Evolutionary conservation across 2,797 vertebrate genomes (phyloP).

Genomic region (Halcyon leucocephala): DNA sequence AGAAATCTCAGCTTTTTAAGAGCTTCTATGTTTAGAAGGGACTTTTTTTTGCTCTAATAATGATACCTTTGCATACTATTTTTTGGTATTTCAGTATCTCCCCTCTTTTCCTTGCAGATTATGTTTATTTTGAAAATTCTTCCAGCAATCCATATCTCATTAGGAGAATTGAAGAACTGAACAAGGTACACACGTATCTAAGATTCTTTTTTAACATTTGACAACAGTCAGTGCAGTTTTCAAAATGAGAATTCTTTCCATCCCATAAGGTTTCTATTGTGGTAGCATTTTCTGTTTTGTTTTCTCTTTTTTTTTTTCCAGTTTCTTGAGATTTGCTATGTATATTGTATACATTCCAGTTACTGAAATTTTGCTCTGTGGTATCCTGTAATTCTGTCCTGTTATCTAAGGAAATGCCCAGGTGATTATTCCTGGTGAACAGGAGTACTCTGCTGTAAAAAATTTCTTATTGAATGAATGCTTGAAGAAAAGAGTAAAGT

Average conservation of each 20-base stretch:
- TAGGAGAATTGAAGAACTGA: conserved; percentile 97
- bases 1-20: background rate
- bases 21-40: background rate
- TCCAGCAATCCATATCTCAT: conserved; percentile 98
- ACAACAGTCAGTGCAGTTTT: background rate
- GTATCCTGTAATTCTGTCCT: background rate
- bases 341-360: background rate
- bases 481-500: background rate
- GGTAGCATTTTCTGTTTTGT: background rate
- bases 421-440: background rate
- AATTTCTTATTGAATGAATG: background rate
- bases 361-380: background rate
- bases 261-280: background rate
- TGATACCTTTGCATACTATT: background rate
- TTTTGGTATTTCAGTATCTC: conserved; percentile 33
- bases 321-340: background rate
- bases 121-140: conserved; percentile 98
- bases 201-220: background rate
- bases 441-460: background rate
- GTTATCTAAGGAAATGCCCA: background rate
- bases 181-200: conserved; percentile 86
- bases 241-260: background rate
- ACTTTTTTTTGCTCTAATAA: background rate
- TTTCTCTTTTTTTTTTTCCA: background rate
- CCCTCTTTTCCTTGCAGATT: conserved; percentile 86